Evolutionary conservation across 1,140 invertebrate genomes (phyloP), one percentile per base, ranked within the genome.

Genomic region (Frieseomelitta varia): DNA sequence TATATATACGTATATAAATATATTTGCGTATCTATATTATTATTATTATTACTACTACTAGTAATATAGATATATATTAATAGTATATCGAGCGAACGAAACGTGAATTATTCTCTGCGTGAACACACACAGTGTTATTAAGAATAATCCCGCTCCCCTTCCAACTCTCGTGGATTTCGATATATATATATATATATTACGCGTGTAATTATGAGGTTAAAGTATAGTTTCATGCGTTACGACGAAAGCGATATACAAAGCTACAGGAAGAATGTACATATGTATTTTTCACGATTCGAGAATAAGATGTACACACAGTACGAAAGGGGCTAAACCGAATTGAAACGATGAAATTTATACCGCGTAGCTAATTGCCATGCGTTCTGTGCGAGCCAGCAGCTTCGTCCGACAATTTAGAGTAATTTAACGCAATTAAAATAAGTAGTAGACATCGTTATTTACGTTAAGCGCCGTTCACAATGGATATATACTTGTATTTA

Each of bases 401-500:
- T 79, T 79, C 61, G 76, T 78, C 61, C 61, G 8, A 53, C 19
- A 21, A 6, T 69, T 39, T 68, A 77, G 56, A 55, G 30, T 79
- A 79, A 78, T n/a, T 63, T 61, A 77, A 77, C 47, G 10, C 12
- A 6, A n/a, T 77, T 63, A 47, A 63, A 77, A 14, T 63, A 78
- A 65, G 61, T 39, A 27, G 47, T 39, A 27, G 47, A 67, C 47
- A 4, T 53, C 24, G 21, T 68, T 79, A 27, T 77, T 77, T 47
- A 67, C 30, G 0, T 47, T 30, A 72, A 27, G 78, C 34, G 56
- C 56, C 51, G 27, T 30, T 30, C 51, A 73, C 63, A 30, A 19
- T 39, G 12, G 30, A 71, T 34, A 51, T 63, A 71, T 34, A 51
- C 53, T 63, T 81, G 30, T 72, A 61, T 61, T 58, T 77, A 77